Conservation (phyloP, 2,888 invertebrate species). For the Leptinotarsa rubiginosa region DNA sequence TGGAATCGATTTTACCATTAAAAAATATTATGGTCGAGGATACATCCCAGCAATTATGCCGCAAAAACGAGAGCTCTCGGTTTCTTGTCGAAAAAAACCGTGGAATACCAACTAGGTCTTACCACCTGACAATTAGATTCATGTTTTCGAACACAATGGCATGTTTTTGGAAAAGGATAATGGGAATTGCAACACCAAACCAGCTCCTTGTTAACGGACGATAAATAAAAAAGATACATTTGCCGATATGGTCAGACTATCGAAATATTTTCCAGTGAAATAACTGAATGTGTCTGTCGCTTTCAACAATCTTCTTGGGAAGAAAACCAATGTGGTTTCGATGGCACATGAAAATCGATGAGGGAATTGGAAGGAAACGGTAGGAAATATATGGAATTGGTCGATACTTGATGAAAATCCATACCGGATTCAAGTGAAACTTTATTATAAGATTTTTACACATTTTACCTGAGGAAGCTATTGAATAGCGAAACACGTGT, state of each 20-base stretch:
- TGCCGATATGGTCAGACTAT: slow-evolving; percentile 20
- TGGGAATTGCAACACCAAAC: slow-evolving; percentile 41
- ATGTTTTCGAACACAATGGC: slow-evolving; percentile 46
- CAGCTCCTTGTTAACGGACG: slow-evolving; percentile 40
- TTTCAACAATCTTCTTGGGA: not conserved
- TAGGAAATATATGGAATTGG: too few relatives aligned
- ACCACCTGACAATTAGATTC: slow-evolving; percentile 49
- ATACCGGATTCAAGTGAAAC: too few relatives aligned
- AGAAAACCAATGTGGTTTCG: not conserved
- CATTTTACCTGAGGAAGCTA: too few relatives aligned
- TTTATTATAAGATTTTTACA: too few relatives aligned
- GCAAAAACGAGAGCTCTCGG: slow-evolving; percentile 10
- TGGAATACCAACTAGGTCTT: slow-evolving; percentile 44
- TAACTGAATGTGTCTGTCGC: slow-evolving; percentile 21
- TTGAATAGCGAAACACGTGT: too few relatives aligned
- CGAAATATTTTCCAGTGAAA: slow-evolving; percentile 22
- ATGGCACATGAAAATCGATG: too few relatives aligned
- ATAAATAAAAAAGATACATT: slow-evolving; percentile 33
- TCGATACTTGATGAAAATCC: too few relatives aligned
- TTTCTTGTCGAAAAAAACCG: slow-evolving; percentile 18
- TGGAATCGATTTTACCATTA: not conserved
- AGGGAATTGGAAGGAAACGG: too few relatives aligned
- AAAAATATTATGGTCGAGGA: not conserved
- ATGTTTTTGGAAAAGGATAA: slow-evolving; percentile 49
- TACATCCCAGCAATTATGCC: slow-evolving; percentile 1